phyloP scores from a whole-genome alignment of 2,113 vertebrate species.

The Cheilinus undulatus region DNA sequence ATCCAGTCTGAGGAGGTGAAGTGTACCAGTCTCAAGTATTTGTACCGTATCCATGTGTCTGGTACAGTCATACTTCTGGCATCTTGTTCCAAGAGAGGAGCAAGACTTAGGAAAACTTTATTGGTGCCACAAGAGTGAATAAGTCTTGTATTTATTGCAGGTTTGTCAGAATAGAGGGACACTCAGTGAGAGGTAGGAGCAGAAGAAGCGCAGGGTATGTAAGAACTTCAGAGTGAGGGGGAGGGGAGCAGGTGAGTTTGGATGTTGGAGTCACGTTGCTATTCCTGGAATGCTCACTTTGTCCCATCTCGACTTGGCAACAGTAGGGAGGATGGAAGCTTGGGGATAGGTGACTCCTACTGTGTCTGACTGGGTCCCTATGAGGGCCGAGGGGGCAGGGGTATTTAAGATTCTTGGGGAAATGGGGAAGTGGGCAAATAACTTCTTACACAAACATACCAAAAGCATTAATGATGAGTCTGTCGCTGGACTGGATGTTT shows the following conservation, averaged over 20 bases:
- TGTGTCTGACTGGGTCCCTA: conserved; percentile 58
- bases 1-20: conserved; percentile 39
- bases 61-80: conserved; percentile 28
- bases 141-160: conserved; percentile 18
- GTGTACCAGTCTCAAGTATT: conserved; percentile 38
- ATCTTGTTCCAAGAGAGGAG: conserved; percentile 33
- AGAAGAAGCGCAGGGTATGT: conserved; percentile 14
- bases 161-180: conserved; percentile 7
- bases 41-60: conserved; percentile 46
- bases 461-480: conserved; percentile 78
- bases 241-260: conserved; percentile 36
- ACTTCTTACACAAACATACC: conserved; percentile 82
- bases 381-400: conserved; percentile 51
- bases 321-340: conserved; percentile 46
- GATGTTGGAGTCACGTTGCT: conserved; percentile 53
- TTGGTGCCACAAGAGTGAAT: conserved; percentile 32
- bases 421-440: conserved; percentile 82
- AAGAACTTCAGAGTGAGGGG: conserved; percentile 2
- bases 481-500: conserved; percentile 77
- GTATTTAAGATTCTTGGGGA: conserved; percentile 84
- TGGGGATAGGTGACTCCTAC: conserved; percentile 56
- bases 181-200: conserved; percentile 16
- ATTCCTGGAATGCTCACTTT: conserved; percentile 79
- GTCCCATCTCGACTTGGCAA: conserved; percentile 67
- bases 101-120: background rate